Percentiles rank a stretch among this genome's conserved stretches.
Evolutionary conservation across 2,888 invertebrate species (phyloP).

Genomic region (Ypsolopha scabrella): DNA sequence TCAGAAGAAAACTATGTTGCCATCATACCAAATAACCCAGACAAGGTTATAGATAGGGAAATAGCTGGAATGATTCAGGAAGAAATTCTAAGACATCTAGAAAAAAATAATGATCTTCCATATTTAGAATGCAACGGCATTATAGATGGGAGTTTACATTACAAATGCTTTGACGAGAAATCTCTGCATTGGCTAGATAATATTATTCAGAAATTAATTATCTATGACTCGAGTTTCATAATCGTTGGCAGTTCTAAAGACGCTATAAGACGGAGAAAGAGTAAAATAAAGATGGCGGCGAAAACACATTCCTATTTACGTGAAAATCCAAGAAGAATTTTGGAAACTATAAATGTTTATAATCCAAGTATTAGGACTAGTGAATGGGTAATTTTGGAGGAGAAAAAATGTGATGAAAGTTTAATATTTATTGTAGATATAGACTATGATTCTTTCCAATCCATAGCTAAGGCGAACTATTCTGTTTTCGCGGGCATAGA

Average conservation of each 20-base stretch:
- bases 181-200: neutral
- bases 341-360: neutral
- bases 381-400: neutral
- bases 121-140: constrained; percentile 1
- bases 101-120: neutral
- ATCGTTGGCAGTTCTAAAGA: neutral
- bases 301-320: neutral
- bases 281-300: constrained; percentile 1
- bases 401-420: neutral
- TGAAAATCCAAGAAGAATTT: neutral
- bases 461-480: neutral
- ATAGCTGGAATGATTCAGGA: neutral
- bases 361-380: neutral
- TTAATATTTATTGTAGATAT: neutral
- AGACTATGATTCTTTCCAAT: neutral
- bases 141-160: neutral
- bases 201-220: neutral
- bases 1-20: neutral
- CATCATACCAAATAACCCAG: neutral
- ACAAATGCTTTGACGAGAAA: neutral
- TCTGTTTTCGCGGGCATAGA: neutral
- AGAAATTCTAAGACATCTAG: neutral
- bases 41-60: neutral
- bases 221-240: neutral
- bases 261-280: neutral